Percentiles rank a stretch among this genome's conserved stretches.
Evolutionary conservation across 2,113 vertebrate species (phyloP).

Genomic region (Nannospalax galili): DNA sequence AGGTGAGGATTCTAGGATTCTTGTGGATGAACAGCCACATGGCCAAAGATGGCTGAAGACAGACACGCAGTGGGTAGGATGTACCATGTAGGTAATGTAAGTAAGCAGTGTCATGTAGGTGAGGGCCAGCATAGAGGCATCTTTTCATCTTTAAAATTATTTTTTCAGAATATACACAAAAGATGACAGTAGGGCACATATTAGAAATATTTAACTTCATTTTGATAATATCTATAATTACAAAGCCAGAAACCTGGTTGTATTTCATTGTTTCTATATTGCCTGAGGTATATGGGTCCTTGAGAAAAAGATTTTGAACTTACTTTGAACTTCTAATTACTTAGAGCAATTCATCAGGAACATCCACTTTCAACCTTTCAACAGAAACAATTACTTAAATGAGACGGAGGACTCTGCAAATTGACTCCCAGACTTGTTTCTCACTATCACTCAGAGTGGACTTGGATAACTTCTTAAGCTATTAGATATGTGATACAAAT

Average conservation of each 20-base stretch:
- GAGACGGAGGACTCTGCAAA: conserved; percentile 53
- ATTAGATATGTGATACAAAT: conserved; percentile 65
- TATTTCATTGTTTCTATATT: conserved; percentile 29
- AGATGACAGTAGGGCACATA: not conserved
- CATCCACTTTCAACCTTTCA: conserved; percentile 54
- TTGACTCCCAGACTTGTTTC: conserved; percentile 64
- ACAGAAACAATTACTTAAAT: conserved; percentile 60
- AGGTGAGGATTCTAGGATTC: not conserved
- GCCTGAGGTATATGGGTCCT: not conserved
- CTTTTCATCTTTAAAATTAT: not conserved
- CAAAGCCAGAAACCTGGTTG: not conserved
- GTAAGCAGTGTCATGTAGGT: not conserved
- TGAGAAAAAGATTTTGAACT: conserved; percentile 32
- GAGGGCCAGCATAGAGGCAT: not conserved
- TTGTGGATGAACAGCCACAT: not conserved
- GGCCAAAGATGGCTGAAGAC: not conserved
- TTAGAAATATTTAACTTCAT: not conserved
- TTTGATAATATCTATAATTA: not conserved
- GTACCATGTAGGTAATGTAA: not conserved
- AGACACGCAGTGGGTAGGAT: not conserved
- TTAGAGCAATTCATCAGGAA: not conserved
- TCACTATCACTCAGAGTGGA: conserved; percentile 55
- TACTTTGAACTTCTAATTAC: conserved; percentile 51
- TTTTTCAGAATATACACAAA: conserved; percentile 1
- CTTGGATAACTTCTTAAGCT: conserved; percentile 51